These are phyloP conservation scores for Hyperoodon ampullatus DNA, from an alignment of 2,113 vertebrate species.

Conservation along the genomic window DNA sequence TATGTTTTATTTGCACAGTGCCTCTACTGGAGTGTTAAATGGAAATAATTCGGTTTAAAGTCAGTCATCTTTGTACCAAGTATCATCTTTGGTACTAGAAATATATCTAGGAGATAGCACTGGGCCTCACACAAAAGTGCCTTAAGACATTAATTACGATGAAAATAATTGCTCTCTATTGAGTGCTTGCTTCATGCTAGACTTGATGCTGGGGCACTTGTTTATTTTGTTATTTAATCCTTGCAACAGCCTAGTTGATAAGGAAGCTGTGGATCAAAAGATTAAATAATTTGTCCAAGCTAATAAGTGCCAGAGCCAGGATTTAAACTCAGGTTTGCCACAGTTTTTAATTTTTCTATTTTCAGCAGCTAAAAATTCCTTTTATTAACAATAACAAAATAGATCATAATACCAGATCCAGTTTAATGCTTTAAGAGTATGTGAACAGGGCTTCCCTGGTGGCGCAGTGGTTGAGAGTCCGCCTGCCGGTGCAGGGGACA, in stretches of 20 bases:
- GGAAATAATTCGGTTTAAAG: neutral
- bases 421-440: neutral
- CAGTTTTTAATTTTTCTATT: neutral
- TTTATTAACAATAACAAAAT: conserved; percentile 9
- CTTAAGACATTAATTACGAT: neutral
- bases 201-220: neutral
- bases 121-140: neutral
- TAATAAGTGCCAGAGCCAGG: neutral
- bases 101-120: neutral
- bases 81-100: neutral
- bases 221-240: neutral
- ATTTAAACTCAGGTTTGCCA: neutral
- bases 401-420: neutral
- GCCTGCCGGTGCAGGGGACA: no score
- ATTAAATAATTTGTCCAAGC: neutral
- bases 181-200: neutral
- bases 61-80: neutral
- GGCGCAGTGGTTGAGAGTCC: no score
- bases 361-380: conserved; percentile 18
- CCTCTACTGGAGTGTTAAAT: neutral
- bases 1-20: neutral
- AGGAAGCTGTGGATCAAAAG: neutral
- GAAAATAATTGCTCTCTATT: neutral
- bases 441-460: neutral
- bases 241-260: neutral